Conservation (phyloP, 2,888 invertebrate species). For the Acanthosepion pharaonis region DNA sequence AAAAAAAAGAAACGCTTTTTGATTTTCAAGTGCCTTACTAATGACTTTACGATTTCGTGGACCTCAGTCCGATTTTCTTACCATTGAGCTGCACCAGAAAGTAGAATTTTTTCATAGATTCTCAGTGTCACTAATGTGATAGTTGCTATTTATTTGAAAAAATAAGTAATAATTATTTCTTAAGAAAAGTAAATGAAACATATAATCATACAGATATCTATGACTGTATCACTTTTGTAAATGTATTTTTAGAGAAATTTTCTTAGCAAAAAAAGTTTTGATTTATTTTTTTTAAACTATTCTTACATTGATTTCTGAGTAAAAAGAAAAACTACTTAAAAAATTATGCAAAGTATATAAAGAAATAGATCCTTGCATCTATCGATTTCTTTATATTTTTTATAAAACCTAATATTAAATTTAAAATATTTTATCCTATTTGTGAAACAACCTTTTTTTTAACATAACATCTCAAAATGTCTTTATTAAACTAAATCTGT, state of each 20-base stretch:
- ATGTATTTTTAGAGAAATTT: neutral
- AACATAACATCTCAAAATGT: neutral
- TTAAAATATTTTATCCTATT: neutral
- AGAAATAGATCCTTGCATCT: neutral
- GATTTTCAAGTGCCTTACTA: too few relatives aligned
- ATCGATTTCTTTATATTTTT: neutral
- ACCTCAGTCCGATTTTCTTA: too few relatives aligned
- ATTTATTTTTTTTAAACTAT: neutral
- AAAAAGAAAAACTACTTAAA: neutral
- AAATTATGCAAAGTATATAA: neutral
- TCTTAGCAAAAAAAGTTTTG: neutral
- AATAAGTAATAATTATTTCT: too few relatives aligned
- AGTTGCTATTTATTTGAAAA: too few relatives aligned
- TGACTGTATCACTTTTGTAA: too few relatives aligned
- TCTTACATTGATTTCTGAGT: neutral
- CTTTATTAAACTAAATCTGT: neutral
- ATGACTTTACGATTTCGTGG: too few relatives aligned
- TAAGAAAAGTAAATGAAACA: too few relatives aligned
- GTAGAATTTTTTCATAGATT: too few relatives aligned
- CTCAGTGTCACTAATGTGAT: too few relatives aligned
- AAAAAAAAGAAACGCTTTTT: too few relatives aligned
- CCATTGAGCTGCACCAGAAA: too few relatives aligned
- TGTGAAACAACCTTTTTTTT: neutral
- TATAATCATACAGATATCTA: too few relatives aligned
- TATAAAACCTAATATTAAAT: neutral